Evolutionary conservation across 2,113 vertebrate genomes (phyloP).

Genomic region (Clarias gariepinus): DNA sequence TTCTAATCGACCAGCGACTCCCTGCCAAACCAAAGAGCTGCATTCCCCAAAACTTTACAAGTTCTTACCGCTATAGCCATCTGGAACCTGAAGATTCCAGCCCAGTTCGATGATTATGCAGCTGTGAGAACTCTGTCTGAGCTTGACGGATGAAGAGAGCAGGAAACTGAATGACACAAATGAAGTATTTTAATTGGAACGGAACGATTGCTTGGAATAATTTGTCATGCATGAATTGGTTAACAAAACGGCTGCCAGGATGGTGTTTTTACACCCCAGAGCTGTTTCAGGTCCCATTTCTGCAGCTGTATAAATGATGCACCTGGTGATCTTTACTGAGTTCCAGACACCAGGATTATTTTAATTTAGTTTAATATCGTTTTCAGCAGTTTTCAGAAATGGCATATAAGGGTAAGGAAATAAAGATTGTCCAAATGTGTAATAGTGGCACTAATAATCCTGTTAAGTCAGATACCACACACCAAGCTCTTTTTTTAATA

Average conservation of each 20-base stretch:
- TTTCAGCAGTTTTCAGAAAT: neutral
- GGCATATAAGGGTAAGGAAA: neutral
- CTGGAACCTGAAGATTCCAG: slow-evolving; percentile 18
- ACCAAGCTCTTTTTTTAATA: neutral
- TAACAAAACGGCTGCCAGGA: neutral
- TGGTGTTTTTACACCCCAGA: slow-evolving; percentile 6
- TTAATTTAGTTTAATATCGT: neutral
- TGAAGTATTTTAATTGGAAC: slow-evolving; percentile 27
- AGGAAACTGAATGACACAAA: neutral
- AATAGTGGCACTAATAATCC: neutral
- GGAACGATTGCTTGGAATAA: neutral
- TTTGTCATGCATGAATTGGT: neutral
- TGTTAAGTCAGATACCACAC: neutral
- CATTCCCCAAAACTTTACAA: slow-evolving; percentile 13
- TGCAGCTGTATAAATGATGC: neutral
- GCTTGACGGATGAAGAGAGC: slow-evolving; percentile 14
- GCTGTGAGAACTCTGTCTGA: slow-evolving; percentile 19
- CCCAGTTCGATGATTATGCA: slow-evolving; percentile 15
- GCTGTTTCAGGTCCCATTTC: neutral
- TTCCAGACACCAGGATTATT: neutral
- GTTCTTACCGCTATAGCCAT: neutral
- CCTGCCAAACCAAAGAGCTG: slow-evolving; percentile 32
- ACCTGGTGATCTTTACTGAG: neutral
- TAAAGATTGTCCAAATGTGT: neutral
- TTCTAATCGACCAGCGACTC: slow-evolving; percentile 4